Percentiles rank a stretch among this genome's conserved stretches.
phyloP scores from a whole-genome alignment of 2,797 vertebrate species.

The Allobates femoralis region DNA sequence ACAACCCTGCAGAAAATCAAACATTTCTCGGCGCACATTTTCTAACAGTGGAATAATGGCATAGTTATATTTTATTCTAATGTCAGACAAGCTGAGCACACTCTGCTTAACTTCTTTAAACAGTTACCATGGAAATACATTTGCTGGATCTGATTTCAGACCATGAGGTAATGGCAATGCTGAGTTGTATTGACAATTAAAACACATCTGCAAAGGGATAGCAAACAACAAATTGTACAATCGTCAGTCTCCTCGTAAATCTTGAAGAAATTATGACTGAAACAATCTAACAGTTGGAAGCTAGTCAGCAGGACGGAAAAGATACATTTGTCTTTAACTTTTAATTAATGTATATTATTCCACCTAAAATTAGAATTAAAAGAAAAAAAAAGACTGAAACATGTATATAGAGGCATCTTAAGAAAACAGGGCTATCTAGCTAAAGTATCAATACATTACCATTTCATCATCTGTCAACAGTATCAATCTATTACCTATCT shows the following conservation, averaged over 20 bases:
- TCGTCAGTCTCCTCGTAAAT: not conserved
- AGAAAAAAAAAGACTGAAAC: not conserved
- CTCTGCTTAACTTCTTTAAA: conserved; percentile 61
- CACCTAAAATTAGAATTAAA: not conserved
- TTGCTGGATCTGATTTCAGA: conserved; percentile 50
- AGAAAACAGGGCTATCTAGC: no score
- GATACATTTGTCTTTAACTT: not conserved
- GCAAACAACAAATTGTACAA: not conserved
- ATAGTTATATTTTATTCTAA: conserved; percentile 57
- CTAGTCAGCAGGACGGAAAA: not conserved
- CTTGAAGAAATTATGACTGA: not conserved
- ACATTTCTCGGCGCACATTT: not conserved
- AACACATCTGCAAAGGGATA: conserved; percentile 36
- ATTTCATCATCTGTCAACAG: no score
- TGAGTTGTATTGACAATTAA: conserved; percentile 45
- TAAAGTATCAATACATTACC: no score
- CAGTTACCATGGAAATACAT: conserved; percentile 63
- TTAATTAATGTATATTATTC: not conserved
- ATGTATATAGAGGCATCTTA: not conserved
- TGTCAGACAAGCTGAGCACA: conserved; percentile 46
- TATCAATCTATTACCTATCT: no score
- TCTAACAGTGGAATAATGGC: conserved; percentile 38
- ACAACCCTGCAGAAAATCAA: not conserved
- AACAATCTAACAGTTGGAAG: not conserved
- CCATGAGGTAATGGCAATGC: conserved; percentile 44